These are phyloP conservation scores for Leptinotarsa peninsularis DNA, from an alignment of 2,888 invertebrate genomes.

Conservation along the genomic window DNA sequence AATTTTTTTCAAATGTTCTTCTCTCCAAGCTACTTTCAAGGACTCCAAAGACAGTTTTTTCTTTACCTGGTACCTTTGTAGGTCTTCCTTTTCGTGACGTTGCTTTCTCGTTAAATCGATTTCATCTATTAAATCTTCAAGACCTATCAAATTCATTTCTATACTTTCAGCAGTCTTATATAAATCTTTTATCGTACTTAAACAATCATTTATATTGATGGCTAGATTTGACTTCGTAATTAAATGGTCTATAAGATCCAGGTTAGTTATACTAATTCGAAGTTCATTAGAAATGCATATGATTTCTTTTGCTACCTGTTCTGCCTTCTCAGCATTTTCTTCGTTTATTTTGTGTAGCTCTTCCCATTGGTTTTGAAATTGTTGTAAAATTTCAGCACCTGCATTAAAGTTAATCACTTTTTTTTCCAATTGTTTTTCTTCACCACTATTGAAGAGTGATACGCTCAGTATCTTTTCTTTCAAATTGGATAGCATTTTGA, in stretches of 20 bases:
- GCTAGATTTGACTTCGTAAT: conserved; percentile 60
- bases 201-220: conserved; percentile 68
- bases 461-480: conserved; percentile 57
- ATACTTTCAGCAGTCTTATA: conserved; percentile 73
- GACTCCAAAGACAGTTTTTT: conserved; percentile 70
- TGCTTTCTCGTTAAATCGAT: conserved; percentile 68
- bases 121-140: conserved; percentile 78
- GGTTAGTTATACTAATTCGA: conserved; percentile 55
- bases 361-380: conserved; percentile 80
- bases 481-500: conserved; percentile 54
- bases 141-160: conserved; percentile 73
- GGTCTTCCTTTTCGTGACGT: conserved; percentile 75
- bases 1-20: conserved; percentile 71
- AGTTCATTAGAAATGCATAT: conserved; percentile 60
- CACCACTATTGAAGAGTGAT: conserved; percentile 49
- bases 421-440: conserved; percentile 38
- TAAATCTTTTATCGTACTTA: conserved; percentile 69
- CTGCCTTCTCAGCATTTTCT: conserved; percentile 74
- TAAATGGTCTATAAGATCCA: conserved; percentile 57
- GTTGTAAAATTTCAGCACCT: conserved; percentile 76
- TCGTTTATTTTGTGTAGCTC: conserved; percentile 78
- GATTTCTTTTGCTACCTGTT: conserved; percentile 69
- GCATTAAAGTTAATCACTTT: conserved; percentile 70
- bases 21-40: conserved; percentile 68
- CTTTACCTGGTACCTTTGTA: conserved; percentile 79